Evolutionary conservation across 1,140 invertebrate genomes (phyloP), one percentile per base, ranked within the genome.

Genomic region (Globodera ellingtonae): DNA sequence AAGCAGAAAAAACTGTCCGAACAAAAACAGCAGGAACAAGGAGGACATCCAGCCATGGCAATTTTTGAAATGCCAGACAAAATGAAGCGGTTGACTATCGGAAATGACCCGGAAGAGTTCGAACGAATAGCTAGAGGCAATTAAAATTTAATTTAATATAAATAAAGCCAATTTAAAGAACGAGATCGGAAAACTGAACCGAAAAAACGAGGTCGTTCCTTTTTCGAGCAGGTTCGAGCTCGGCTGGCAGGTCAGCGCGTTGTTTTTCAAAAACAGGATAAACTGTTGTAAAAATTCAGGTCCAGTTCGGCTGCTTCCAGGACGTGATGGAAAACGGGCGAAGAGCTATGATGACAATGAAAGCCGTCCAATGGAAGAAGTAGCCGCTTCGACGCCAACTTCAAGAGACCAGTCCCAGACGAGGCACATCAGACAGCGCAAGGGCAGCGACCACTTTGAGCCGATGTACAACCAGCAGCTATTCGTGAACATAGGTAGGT

Each of bases 321-420:
- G 75, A 46, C 56, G 72, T 7, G 21, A 77, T n/a, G 69, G 62
- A 21, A 47, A 77, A 48, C 52, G 75, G 13, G 75, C 75, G 13
- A 77, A 77, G 48, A 67, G 62, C 18, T 46, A 62, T 3, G 75
- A 77, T n/a, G 75, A 77, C 5, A 44, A 77, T 47, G 75, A 77
- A 66, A 65, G 67, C 35, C 52, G 69, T 47, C 67, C 67, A 0
- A 50, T 77, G 50, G 75, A 77, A 66, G 75, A 77, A 47, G 75
- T 62, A n/a, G 75, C 75, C 6, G 9, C 65, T 66, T 77, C 75
- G 15, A 21, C 21, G 21, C 75, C 75, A 6, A 46, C 46, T 6
- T 77, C 75, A 15, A 44, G 75, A 52, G 75, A 77, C 24, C 75
- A 77, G n/a, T 77, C 75, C 2, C 75, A 77, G 47, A 18, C 67